These are phyloP conservation scores for Strigamia transsilvanica DNA, from an alignment of 2,888 invertebrate genomes.

Conservation along the genomic window DNA sequence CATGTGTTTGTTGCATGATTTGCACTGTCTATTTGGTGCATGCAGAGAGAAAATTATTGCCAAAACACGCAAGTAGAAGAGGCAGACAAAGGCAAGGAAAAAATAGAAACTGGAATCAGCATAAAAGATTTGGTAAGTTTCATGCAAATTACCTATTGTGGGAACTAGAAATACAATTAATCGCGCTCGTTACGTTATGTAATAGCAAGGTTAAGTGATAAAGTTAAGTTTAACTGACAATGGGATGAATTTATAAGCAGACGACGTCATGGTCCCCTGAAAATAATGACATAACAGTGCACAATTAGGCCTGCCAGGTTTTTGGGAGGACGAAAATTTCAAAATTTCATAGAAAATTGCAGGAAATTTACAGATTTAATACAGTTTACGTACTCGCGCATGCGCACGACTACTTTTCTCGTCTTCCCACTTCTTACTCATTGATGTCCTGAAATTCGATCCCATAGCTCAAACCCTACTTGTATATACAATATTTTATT, in stretches of 20 bases:
- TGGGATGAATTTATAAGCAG: not conserved
- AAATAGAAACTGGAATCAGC: slow-evolving; percentile 56
- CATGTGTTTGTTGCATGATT: slow-evolving; percentile 34
- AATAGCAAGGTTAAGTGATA: not conserved
- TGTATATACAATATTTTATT: no score
- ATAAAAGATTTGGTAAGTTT: slow-evolving; percentile 57
- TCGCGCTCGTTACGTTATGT: not conserved
- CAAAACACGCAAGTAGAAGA: slow-evolving; percentile 53
- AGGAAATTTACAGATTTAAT: no score
- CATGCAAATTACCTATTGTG: not conserved
- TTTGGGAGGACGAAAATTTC: no score
- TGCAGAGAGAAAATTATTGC: slow-evolving; percentile 54
- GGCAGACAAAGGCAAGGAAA: slow-evolving; percentile 53
- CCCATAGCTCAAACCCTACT: no score
- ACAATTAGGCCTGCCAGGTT: no score
- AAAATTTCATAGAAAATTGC: no score
- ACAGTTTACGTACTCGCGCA: no score
- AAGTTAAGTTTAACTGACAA: not conserved
- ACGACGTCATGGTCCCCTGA: no score
- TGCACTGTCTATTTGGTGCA: slow-evolving; percentile 44
- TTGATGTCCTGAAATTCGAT: no score
- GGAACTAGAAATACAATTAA: slow-evolving; percentile 12
- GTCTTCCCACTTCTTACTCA: no score
- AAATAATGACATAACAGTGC: no score
- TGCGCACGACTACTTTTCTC: no score